Conservation (phyloP, 2,797 vertebrate species). For the Hydrocynus forskahlii region DNA sequence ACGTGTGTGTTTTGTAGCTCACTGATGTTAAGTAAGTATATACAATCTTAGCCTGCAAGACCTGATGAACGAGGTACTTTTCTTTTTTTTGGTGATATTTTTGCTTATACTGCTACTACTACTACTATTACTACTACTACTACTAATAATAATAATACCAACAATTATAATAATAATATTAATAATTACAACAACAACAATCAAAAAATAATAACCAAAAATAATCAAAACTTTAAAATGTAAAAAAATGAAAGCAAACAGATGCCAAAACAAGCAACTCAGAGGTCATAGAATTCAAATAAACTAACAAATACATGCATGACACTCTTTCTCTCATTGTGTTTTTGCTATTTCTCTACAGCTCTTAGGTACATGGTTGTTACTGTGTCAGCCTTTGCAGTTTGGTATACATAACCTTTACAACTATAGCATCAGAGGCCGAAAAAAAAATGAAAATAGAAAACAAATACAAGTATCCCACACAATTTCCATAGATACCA, state of each 20-base stretch:
- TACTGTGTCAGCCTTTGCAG: not conserved
- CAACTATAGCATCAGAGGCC: not conserved
- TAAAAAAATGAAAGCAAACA: not conserved
- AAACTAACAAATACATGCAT: slow-evolving; percentile 31
- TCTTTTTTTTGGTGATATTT: too few relatives aligned
- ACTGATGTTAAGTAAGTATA: slow-evolving; percentile 58
- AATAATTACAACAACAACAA: too few relatives aligned
- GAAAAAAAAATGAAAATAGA: not conserved
- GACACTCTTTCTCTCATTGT: not conserved
- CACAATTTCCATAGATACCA: slow-evolving; percentile 42
- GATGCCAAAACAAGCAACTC: not conserved
- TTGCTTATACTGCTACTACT: too few relatives aligned
- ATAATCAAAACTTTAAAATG: too few relatives aligned
- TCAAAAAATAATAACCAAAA: not conserved
- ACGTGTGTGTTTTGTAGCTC: slow-evolving; percentile 27
- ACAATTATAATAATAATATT: too few relatives aligned
- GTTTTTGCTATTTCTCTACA: not conserved
- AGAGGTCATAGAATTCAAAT: slow-evolving; percentile 36
- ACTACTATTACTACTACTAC: too few relatives aligned
- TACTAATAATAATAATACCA: too few relatives aligned
- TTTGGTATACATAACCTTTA: not conserved
- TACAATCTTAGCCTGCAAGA: too few relatives aligned
- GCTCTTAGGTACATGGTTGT: not conserved
- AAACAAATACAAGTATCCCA: slow-evolving; percentile 7
- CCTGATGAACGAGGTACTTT: too few relatives aligned